Conservation (phyloP, 2,888 invertebrate genomes). For the Tetheella fluctuosa region DNA sequence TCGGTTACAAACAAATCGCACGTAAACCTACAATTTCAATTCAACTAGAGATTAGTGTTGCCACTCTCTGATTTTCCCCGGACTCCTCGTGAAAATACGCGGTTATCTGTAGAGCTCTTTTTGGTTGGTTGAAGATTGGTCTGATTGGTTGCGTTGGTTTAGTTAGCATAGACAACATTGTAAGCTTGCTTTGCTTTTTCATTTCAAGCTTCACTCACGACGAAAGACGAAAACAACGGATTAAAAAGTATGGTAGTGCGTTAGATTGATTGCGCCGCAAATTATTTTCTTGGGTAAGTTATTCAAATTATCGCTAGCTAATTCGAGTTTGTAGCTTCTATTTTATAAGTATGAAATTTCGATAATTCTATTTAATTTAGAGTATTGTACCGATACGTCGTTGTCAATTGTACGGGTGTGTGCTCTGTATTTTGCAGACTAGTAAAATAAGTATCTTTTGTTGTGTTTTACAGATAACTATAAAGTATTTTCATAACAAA, state of each 20-base stretch:
- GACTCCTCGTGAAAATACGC: no score
- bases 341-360: not conserved
- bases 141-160: no score
- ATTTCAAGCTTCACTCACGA: slow-evolving; percentile 70
- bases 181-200: slow-evolving; percentile 60
- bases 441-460: slow-evolving; percentile 25
- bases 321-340: not conserved
- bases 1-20: no score
- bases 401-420: slow-evolving; percentile 43
- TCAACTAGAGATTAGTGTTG: no score
- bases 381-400: slow-evolving; percentile 13
- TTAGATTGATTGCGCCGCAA: slow-evolving; percentile 87
- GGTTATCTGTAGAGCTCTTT: no score
- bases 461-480: not conserved
- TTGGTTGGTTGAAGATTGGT: no score
- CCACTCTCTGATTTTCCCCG: no score
- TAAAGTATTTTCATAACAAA: not conserved
- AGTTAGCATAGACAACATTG: slow-evolving; percentile 59
- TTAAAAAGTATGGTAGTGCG: slow-evolving; percentile 84
- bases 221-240: slow-evolving; percentile 83
- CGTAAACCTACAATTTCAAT: no score
- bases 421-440: slow-evolving; percentile 48
- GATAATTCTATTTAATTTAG: not conserved
- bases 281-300: slow-evolving; percentile 80
- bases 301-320: slow-evolving; percentile 30